A percentile compares a stretch with the other conserved stretches of the same genome.
These are phyloP conservation scores for Ormyrus labotus DNA, from an alignment of 2,888 invertebrate species.

Conservation along the genomic window DNA sequence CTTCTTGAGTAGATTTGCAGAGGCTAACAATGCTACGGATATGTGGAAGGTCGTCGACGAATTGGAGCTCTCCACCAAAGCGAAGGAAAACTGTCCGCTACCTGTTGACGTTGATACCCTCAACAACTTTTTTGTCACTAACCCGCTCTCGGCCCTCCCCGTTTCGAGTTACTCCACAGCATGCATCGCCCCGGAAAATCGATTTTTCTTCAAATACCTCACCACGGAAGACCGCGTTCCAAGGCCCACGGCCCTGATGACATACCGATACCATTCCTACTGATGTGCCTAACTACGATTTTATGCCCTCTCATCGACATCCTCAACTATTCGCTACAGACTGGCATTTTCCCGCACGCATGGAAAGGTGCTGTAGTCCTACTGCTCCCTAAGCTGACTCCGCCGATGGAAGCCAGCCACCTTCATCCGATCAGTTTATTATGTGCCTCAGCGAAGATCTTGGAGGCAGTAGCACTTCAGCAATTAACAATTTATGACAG, in stretches of 20 bases:
- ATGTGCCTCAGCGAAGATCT: not conserved
- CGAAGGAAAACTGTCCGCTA: no score
- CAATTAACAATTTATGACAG: not conserved
- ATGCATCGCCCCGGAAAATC: not conserved
- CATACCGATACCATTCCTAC: not conserved
- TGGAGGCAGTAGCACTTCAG: not conserved
- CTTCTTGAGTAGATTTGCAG: no score
- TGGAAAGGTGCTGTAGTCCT: not conserved
- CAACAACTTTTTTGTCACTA: no score
- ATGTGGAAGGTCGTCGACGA: no score
- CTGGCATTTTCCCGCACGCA: not conserved
- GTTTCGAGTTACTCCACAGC: no score
- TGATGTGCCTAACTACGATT: not conserved
- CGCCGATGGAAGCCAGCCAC: not conserved
- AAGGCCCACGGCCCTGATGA: not conserved
- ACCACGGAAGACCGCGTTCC: not conserved
- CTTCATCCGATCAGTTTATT: not conserved
- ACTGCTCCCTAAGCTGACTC: not conserved
- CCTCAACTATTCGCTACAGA: not conserved
- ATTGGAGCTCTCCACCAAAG: no score
- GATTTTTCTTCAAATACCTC: not conserved
- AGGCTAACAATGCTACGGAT: no score
- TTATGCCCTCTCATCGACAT: not conserved
- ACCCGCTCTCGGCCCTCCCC: no score
- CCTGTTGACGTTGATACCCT: no score